Evolutionary conservation across 2,113 vertebrate genomes (phyloP).

Genomic region (Alectura lathami): DNA sequence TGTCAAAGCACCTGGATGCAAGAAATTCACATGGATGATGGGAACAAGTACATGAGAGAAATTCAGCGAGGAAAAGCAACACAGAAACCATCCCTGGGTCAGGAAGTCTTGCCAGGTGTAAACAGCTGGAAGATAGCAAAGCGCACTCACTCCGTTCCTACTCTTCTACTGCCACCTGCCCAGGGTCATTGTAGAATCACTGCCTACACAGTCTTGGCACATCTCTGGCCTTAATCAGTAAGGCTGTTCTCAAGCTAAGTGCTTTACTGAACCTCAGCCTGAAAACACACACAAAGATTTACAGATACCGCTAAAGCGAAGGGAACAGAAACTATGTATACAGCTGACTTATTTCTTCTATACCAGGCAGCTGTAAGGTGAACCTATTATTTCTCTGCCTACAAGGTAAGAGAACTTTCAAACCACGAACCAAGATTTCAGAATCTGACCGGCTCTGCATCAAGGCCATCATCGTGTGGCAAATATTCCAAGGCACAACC

Average conservation of each 20-base stretch:
- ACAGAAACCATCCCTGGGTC: neutral
- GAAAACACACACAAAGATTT: neutral
- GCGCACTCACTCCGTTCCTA: neutral
- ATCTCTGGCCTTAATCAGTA: neutral
- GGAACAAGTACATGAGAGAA: neutral
- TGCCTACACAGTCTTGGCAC: neutral
- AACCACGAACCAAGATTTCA: neutral
- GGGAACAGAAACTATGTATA: neutral
- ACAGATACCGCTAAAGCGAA: neutral
- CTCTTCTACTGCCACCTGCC: neutral
- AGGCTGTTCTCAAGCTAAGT: neutral
- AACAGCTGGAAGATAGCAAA: neutral
- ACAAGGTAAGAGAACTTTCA: neutral
- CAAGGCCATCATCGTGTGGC: neutral
- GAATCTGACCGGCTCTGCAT: neutral
- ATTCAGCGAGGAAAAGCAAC: neutral
- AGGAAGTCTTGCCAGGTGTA: neutral
- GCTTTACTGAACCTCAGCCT: neutral
- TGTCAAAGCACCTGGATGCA: neutral
- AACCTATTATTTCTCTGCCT: neutral
- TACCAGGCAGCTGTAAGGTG: accelerated
- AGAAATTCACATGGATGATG: neutral
- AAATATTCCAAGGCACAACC: neutral
- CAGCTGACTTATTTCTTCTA: neutral
- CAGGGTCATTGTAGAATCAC: neutral